Evolutionary conservation across 1,140 invertebrate genomes (phyloP).

Genomic region (Yoshiicerus persimilis): DNA sequence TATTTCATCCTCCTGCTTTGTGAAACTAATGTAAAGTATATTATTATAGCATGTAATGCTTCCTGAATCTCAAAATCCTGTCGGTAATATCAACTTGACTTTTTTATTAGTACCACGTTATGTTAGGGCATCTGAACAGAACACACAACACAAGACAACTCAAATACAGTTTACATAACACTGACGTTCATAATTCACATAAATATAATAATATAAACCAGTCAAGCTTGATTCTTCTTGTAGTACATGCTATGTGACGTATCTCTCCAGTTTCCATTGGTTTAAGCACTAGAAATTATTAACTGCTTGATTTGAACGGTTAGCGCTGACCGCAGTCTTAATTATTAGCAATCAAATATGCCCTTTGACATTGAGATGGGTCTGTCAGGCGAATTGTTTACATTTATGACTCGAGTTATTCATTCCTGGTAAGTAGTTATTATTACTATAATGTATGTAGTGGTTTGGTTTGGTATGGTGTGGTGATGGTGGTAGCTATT

Average conservation of each 20-base stretch:
- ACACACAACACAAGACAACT: not conserved
- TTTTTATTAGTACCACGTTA: not conserved
- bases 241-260: too few relatives aligned
- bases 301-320: not conserved
- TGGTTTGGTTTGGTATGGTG: not conserved
- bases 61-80: not conserved
- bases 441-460: not conserved
- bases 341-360: slow-evolving; percentile 23
- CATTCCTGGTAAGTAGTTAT: not conserved
- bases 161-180: not conserved
- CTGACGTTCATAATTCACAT: not conserved
- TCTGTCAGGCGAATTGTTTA: slow-evolving; percentile 15
- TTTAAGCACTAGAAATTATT: not conserved
- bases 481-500: not conserved
- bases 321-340: slow-evolving; percentile 13
- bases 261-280: not conserved
- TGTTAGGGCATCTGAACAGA: not conserved
- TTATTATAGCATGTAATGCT: not conserved
- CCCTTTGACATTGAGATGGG: slow-evolving; percentile 9
- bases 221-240: too few relatives aligned
- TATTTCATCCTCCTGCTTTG: not conserved
- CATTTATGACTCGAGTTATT: not conserved
- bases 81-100: not conserved
- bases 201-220: not conserved
- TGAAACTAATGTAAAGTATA: not conserved